Percentiles rank a stretch among this genome's conserved stretches.
These are phyloP conservation scores for Thaleichthys pacificus DNA, from an alignment of 2,797 vertebrate species.

Conservation along the genomic window DNA sequence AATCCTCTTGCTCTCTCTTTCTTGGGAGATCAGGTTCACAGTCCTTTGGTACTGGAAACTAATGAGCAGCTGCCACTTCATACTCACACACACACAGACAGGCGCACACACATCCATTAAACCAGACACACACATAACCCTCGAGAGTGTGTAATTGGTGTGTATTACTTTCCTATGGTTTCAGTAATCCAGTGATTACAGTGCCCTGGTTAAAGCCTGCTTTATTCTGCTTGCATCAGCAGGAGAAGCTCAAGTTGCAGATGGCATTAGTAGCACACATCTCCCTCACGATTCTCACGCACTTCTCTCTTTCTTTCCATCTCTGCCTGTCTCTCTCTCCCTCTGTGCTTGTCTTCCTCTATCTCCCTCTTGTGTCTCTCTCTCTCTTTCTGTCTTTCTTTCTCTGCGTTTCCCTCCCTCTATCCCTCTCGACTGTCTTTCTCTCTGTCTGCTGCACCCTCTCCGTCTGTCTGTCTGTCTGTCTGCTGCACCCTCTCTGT, in stretches of 20 bases:
- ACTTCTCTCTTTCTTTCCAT: background rate
- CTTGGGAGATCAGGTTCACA: constrained; percentile 13
- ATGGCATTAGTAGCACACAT: constrained; percentile 25
- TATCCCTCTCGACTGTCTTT: constrained; percentile 32
- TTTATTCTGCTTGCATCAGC: constrained; percentile 53
- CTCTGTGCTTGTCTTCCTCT: background rate
- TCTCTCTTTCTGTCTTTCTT: background rate
- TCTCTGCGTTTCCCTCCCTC: too few species aligned
- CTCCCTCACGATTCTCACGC: background rate
- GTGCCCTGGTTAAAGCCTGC: constrained; percentile 62
- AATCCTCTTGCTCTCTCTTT: constrained; percentile 14
- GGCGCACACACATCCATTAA: background rate
- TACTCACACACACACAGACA: constrained; percentile 9
- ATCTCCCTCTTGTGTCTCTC: constrained; percentile 8
- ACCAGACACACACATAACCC: constrained; percentile 1
- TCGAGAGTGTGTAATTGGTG: constrained; percentile 46
- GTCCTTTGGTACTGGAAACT: constrained; percentile 26
- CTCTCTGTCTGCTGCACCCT: background rate
- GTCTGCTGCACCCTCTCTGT: background rate
- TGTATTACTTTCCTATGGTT: constrained; percentile 59
- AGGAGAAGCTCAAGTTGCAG: constrained; percentile 40
- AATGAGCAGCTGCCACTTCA: constrained; percentile 52
- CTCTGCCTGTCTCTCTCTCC: constrained; percentile 27
- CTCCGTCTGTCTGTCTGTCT: background rate
- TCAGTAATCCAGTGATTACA: constrained; percentile 67